Percentiles rank a stretch among this genome's conserved stretches.
These are phyloP conservation scores for Antigone vipio DNA, from an alignment of 2,113 vertebrate genomes.

Conservation along the genomic window DNA sequence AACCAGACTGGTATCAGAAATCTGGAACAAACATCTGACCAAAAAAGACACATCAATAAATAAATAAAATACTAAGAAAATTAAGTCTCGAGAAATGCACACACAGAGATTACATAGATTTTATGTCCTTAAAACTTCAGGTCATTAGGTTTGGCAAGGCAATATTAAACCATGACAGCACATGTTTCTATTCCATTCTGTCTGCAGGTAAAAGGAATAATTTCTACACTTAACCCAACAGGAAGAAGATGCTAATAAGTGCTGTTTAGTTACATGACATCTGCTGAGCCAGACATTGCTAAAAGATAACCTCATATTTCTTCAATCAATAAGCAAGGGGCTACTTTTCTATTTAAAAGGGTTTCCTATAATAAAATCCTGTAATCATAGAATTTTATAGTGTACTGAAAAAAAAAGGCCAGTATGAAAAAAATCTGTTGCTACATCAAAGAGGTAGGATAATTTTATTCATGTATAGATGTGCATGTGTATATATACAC, in stretches of 20 bases:
- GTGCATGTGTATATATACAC: not conserved
- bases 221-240: not conserved
- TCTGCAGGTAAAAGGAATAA: not conserved
- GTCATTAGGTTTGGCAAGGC: not conserved
- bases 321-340: not conserved
- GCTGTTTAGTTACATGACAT: not conserved
- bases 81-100: not conserved
- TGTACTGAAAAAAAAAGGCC: not conserved
- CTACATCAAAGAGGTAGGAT: not conserved
- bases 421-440: not conserved
- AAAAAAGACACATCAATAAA: not conserved
- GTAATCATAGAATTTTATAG: not conserved
- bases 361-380: not conserved
- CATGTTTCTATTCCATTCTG: not conserved
- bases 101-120: not conserved
- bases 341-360: not conserved
- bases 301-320: not conserved
- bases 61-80: not conserved
- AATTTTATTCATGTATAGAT: not conserved
- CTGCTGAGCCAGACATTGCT: not conserved
- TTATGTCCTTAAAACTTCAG: not conserved
- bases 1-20: not conserved
- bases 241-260: not conserved
- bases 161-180: not conserved
- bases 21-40: not conserved